Evolutionary conservation across 1,140 invertebrate species (phyloP).

Genomic region (Pygmarrhopalites habei): DNA sequence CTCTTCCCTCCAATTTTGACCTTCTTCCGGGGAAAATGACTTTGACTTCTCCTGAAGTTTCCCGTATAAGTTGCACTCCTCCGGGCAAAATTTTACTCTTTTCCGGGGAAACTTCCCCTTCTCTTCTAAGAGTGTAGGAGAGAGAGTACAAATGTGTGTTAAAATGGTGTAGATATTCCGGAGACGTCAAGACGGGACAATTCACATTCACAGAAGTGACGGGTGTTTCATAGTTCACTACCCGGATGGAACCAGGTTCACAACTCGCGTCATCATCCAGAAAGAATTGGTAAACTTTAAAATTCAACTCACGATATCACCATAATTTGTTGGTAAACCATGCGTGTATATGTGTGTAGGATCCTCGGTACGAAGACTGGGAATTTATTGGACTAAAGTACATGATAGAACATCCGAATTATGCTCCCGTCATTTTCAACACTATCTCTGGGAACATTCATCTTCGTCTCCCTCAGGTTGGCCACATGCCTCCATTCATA

Average conservation of each 20-base stretch:
- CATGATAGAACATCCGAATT: slow-evolving; percentile 32
- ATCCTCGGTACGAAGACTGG: slow-evolving; percentile 21
- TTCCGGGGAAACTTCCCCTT: too few relatives aligned
- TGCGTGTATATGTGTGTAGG: too few relatives aligned
- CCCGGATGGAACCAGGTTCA: slow-evolving; percentile 31
- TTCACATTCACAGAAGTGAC: slow-evolving; percentile 25
- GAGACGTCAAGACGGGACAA: slow-evolving; percentile 29
- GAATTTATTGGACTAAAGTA: slow-evolving; percentile 26
- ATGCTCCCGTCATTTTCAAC: slow-evolving; percentile 25
- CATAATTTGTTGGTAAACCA: too few relatives aligned
- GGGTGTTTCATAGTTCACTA: slow-evolving; percentile 25
- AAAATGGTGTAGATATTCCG: slow-evolving; percentile 22
- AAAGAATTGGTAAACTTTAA: neutral
- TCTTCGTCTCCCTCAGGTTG: slow-evolving; percentile 14
- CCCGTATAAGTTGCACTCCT: too few relatives aligned
- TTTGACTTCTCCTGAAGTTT: too few relatives aligned
- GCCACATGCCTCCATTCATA: too few relatives aligned
- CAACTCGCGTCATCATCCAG: slow-evolving; percentile 20
- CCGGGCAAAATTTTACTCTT: too few relatives aligned
- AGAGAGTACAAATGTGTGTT: too few relatives aligned
- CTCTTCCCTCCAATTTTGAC: too few relatives aligned
- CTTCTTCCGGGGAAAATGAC: too few relatives aligned
- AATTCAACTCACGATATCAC: too few relatives aligned
- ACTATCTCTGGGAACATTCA: slow-evolving; percentile 21
- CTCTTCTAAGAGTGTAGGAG: too few relatives aligned